A percentile compares a stretch with the other conserved stretches of the same genome.
These are phyloP conservation scores for Baccha elongata DNA, from an alignment of 2,888 invertebrate species.

Conservation along the genomic window DNA sequence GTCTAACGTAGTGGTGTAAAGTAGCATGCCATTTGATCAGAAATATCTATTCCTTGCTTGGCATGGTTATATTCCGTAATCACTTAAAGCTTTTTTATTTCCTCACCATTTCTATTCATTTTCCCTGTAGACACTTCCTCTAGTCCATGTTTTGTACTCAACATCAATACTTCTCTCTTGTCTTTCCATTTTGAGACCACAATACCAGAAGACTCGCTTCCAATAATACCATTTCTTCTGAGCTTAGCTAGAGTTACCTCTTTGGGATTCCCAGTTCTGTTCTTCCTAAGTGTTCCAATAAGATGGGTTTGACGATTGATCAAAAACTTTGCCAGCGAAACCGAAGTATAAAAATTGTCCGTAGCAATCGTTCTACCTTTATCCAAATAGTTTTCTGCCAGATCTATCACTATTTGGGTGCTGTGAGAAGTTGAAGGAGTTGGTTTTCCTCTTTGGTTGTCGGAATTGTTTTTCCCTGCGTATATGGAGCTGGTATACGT, in stretches of 20 bases:
- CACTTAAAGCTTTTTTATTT: constrained; percentile 37
- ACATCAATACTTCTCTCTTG: constrained; percentile 25
- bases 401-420: constrained; percentile 49
- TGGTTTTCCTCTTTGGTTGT: no score
- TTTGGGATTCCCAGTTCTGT: constrained; percentile 22
- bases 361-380: constrained; percentile 32
- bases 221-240: constrained; percentile 2
- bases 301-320: constrained; percentile 9
- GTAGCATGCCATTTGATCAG: constrained; percentile 39
- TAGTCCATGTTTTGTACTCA: constrained; percentile 53
- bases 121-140: constrained; percentile 44
- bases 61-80: constrained; percentile 40
- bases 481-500: no score
- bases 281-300: constrained; percentile 6
- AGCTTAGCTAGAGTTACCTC: constrained; percentile 4
- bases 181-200: constrained; percentile 49
- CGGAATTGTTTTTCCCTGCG: no score
- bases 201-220: constrained; percentile 16
- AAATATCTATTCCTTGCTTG: no score
- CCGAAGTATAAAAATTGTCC: constrained; percentile 39
- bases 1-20: constrained; percentile 34
- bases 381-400: constrained; percentile 42
- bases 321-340: constrained; percentile 29
- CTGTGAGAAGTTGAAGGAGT: constrained; percentile 49
- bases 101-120: no score